These are phyloP conservation scores for Herminia tarsipennalis DNA, from an alignment of 2,888 invertebrate species.

Conservation along the genomic window DNA sequence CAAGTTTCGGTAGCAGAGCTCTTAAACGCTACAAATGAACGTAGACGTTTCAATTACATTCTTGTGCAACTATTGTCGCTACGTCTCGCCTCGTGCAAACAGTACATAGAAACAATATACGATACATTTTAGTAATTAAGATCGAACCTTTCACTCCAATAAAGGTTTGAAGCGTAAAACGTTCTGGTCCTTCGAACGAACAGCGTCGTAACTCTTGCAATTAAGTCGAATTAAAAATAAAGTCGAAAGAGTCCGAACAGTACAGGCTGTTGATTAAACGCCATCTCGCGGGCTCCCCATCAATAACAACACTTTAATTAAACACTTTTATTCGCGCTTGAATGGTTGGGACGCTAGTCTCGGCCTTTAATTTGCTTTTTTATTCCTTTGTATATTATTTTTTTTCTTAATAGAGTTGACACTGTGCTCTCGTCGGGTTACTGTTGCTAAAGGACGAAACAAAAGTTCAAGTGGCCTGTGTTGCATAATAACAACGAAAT, in stretches of 20 bases:
- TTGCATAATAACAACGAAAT: constrained; percentile 31
- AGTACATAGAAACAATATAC: constrained; percentile 44
- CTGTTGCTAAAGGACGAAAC: constrained; percentile 52
- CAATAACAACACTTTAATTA: constrained; percentile 84
- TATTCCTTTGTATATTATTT: constrained; percentile 51
- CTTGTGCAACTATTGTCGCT: constrained; percentile 75
- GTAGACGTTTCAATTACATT: constrained; percentile 82
- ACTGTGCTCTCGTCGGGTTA: constrained; percentile 41
- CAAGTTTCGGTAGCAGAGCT: constrained; percentile 27
- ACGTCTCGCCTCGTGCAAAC: constrained; percentile 44
- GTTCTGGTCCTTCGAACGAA: constrained; percentile 60
- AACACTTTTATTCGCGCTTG: constrained; percentile 81
- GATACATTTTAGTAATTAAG: constrained; percentile 60
- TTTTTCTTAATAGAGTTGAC: constrained; percentile 68
- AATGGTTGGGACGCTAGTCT: constrained; percentile 70
- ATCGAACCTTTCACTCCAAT: constrained; percentile 60
- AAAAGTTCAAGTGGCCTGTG: constrained; percentile 47
- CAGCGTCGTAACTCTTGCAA: constrained; percentile 77
- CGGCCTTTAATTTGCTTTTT: constrained; percentile 73
- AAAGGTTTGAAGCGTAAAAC: constrained; percentile 69
- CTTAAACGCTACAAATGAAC: constrained; percentile 76
- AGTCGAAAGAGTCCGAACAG: constrained; percentile 62
- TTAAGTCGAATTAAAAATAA: constrained; percentile 83
- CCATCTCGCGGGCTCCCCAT: constrained; percentile 82
- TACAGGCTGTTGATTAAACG: constrained; percentile 79